Conservation (phyloP, 2,797 vertebrate species). For the Falco rusticolus region DNA sequence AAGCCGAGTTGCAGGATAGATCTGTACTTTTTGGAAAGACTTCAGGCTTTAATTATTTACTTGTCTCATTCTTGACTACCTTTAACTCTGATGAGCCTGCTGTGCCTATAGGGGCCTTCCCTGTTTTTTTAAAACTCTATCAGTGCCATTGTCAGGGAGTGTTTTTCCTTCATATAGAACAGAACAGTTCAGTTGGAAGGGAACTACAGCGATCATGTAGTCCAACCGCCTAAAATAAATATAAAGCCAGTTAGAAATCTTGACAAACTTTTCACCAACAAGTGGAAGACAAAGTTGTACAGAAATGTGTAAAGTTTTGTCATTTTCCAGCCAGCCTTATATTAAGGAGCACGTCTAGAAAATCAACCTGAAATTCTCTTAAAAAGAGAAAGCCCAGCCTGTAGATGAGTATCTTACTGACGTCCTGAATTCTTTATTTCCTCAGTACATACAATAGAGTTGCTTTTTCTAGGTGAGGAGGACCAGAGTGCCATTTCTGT, state of each 20-base stretch:
- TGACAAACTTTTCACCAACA: background rate
- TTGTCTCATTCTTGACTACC: background rate
- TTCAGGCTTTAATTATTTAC: background rate
- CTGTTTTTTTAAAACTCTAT: background rate
- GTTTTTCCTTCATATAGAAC: background rate
- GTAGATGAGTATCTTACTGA: background rate
- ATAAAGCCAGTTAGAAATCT: background rate
- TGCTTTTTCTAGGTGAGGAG: background rate
- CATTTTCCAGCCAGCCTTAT: background rate
- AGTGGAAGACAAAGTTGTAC: background rate
- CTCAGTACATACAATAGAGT: background rate
- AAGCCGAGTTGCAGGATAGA: background rate
- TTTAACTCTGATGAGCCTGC: background rate
- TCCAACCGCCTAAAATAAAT: background rate
- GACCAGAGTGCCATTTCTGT: background rate
- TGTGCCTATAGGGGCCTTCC: background rate
- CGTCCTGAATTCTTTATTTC: background rate
- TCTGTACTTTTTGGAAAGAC: background rate
- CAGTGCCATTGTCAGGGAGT: background rate
- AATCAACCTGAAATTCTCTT: background rate
- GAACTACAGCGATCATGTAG: background rate
- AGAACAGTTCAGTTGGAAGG: background rate
- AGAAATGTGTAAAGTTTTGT: background rate
- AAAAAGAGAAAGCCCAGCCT: background rate
- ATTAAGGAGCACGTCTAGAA: background rate